Conservation (phyloP, 53 echinoderm and acorn worm species). For the Arbacia lixula region DNA sequence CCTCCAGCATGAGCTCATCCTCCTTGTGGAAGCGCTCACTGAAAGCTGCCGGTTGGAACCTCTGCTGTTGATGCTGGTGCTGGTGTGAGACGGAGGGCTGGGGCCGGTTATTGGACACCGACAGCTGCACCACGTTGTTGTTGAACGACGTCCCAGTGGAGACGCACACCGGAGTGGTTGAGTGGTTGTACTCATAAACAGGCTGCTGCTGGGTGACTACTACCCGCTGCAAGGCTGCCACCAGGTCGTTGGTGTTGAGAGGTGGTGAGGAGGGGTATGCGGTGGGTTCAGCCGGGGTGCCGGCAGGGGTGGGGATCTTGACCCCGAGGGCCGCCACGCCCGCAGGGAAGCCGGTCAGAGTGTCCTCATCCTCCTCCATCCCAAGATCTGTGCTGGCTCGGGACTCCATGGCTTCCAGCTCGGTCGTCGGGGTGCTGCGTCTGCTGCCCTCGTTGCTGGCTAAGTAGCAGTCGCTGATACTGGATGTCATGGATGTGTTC, state of each 20-base stretch:
- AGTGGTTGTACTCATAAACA: neutral
- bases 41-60: constrained; percentile 48
- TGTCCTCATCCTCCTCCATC: constrained; percentile 29
- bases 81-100: constrained; percentile 1
- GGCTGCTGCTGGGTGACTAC: constrained; percentile 16
- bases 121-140: neutral
- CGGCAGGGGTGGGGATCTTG: constrained; percentile 63
- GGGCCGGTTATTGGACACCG: neutral
- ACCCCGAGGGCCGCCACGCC: neutral
- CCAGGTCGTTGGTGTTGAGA: constrained; percentile 78
- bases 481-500: constrained; percentile 80
- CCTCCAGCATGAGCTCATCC: constrained; percentile 28
- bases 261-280: constrained; percentile 53
- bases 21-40: constrained; percentile 77
- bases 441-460: constrained; percentile 77
- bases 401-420: neutral
- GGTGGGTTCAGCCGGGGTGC: constrained; percentile 78
- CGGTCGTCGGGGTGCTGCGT: constrained; percentile 61
- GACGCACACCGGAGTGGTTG: constrained; percentile 6
- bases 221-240: constrained; percentile 76
- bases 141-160: neutral
- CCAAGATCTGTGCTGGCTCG: constrained; percentile 15
- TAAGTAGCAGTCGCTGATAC: constrained; percentile 75
- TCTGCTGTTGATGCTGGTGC: neutral
- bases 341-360: constrained; percentile 44